These are phyloP conservation scores for Ormyrus labotus DNA, from an alignment of 2,888 invertebrate species.

Conservation along the genomic window DNA sequence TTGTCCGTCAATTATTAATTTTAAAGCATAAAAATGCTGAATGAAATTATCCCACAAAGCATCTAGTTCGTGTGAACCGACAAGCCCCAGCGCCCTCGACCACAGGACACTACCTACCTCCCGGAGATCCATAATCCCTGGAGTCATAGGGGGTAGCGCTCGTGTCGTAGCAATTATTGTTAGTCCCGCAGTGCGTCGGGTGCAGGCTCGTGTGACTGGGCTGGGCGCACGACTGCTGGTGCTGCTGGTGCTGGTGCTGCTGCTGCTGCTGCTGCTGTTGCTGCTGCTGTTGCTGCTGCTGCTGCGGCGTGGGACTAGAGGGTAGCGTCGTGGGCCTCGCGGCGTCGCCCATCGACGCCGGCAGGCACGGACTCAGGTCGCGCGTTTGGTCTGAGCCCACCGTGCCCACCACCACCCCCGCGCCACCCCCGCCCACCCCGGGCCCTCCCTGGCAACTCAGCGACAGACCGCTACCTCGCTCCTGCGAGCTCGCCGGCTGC, in stretches of 20 bases:
- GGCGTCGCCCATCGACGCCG: constrained; percentile 80
- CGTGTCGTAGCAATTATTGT: constrained; percentile 77
- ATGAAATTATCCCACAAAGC: background rate
- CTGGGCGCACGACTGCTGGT: constrained; percentile 44
- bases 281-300: constrained; percentile 77
- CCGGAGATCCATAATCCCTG: constrained; percentile 73
- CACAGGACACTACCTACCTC: constrained; percentile 64
- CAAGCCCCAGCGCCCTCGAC: background rate
- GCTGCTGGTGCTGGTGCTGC: constrained; percentile 68
- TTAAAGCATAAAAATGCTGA: background rate
- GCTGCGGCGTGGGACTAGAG: constrained; percentile 64
- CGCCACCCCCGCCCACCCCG: constrained; percentile 79
- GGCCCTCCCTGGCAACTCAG: constrained; percentile 74
- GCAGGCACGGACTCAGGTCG: constrained; percentile 85
- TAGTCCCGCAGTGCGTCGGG: constrained; percentile 75
- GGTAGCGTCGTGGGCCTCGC: constrained; percentile 78
- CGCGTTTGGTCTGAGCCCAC: constrained; percentile 81
- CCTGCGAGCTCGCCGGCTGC: constrained; percentile 80
- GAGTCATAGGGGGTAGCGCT: constrained; percentile 76
- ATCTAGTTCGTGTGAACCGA: background rate
- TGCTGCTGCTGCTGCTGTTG: constrained; percentile 62
- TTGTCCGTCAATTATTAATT: background rate
- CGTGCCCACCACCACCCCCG: constrained; percentile 52
- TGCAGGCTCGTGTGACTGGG: constrained; percentile 67
- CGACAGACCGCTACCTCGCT: constrained; percentile 74